Evolutionary conservation across 1,140 invertebrate species (phyloP), one percentile per base, ranked within the genome.

Genomic region (Ruditapes philippinarum): DNA sequence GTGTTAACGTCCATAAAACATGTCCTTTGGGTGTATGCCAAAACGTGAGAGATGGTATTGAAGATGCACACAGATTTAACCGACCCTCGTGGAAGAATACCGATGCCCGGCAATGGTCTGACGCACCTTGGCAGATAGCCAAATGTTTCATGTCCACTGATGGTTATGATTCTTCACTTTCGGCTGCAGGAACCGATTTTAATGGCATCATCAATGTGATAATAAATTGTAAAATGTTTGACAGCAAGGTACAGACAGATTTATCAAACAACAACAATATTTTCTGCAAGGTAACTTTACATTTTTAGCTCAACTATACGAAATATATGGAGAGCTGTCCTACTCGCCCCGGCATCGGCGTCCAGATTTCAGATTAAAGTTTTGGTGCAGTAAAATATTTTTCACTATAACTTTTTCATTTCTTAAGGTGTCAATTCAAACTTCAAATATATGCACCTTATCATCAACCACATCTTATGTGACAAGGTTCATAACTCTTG

Each of bases 141-240:
- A 82, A 82, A 31, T 82, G 79, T 36, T 82, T 62, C 40, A 65
- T 82, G 60, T 60, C 79, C 1, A 19, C 40, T 14, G 79, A 82
- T 12, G 79, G 79, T 7, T 82, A 82, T 33, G 17, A 31, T 14
- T 31, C 31, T 14, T 31, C 25, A 3, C 19, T 12, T 3, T n/a
- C 57, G 14, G 60, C 40, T 5, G 25, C 28, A 40, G 57, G 68
- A 17, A 82, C 79, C 0, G 79, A 82, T 65, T 82, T 82, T 38
- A 82, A 82, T 62, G 79, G 79, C 31, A 65, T 82, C 40, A 45
- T 82, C 0, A 82, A 40, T 65, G 36, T 82, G 25, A 19, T 82
- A 25, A 40, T 82, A 1, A 82, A 62, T 40, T 65, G n/a, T 5
- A n/a, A 65, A 65, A 25, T 14, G 0, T 82, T 82, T 38, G 31